These are phyloP conservation scores for Sitta carolinensis DNA, from an alignment of 2,797 vertebrate species.

Conservation along the genomic window DNA sequence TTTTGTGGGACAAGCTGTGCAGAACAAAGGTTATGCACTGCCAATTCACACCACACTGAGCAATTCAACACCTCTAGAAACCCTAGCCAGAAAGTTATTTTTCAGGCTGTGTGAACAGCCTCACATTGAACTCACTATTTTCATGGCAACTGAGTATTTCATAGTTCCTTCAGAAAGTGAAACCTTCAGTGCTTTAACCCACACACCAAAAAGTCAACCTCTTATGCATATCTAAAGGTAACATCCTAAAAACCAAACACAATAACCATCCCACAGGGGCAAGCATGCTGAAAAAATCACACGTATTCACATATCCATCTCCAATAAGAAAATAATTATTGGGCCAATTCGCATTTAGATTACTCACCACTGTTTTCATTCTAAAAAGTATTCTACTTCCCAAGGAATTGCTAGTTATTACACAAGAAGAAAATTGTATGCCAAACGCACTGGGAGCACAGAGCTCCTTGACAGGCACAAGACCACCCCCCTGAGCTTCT, in stretches of 20 bases:
- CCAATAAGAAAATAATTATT: not conserved
- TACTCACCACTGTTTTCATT: not conserved
- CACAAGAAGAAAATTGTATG: not conserved
- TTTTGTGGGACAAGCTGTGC: not conserved
- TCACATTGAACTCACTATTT: not conserved
- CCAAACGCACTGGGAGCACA: accelerated
- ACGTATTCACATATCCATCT: accelerated
- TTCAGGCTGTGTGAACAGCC: not conserved
- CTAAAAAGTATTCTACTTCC: not conserved
- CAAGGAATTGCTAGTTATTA: not conserved
- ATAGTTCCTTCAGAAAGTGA: not conserved
- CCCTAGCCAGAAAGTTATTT: accelerated
- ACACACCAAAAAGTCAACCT: not conserved
- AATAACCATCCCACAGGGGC: accelerated
- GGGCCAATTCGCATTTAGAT: accelerated
- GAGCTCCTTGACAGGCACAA: not conserved
- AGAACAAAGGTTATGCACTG: not conserved
- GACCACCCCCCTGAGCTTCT: accelerated
- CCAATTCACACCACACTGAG: accelerated
- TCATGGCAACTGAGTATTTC: not conserved
- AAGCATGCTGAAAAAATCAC: not conserved
- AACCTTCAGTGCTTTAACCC: not conserved
- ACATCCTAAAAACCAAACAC: not conserved
- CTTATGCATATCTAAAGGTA: accelerated
- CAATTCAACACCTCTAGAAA: not conserved